Evolutionary conservation across 2,113 vertebrate genomes (phyloP).

Genomic region (Lepidothrix coronata): DNA sequence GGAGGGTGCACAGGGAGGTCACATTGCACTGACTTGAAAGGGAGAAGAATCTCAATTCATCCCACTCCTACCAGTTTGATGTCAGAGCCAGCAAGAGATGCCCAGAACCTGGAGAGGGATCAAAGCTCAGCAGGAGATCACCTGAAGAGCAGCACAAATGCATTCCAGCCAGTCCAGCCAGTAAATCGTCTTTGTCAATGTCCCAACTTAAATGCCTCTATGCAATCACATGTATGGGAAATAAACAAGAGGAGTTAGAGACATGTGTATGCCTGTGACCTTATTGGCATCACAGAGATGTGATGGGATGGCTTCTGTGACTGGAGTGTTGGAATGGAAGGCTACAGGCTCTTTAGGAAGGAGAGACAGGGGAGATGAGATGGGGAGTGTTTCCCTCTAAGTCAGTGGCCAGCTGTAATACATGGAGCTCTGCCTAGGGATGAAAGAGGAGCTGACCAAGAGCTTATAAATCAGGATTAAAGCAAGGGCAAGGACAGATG

Average conservation of each 20-base stretch:
- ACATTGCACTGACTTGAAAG: background rate
- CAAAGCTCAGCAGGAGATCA: background rate
- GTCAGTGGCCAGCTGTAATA: background rate
- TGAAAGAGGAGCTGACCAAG: background rate
- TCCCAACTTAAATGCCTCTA: background rate
- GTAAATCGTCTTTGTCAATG: background rate
- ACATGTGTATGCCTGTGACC: background rate
- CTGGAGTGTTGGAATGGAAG: background rate
- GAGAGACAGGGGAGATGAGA: background rate
- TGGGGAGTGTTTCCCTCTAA: background rate
- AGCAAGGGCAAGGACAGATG: background rate
- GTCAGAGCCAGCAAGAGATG: background rate
- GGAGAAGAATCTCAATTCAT: background rate
- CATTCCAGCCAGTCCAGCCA: background rate
- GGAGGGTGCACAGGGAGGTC: background rate
- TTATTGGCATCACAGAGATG: background rate
- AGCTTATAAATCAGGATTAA: background rate
- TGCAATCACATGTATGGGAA: background rate
- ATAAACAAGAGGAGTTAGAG: background rate
- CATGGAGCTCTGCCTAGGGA: background rate
- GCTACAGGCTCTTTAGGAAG: background rate
- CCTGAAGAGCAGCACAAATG: background rate
- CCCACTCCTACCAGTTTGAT: background rate
- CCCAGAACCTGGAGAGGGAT: background rate
- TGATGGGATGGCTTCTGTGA: background rate